Percentiles rank a stretch among this genome's conserved stretches.
These are phyloP conservation scores for Flexamia atlantica DNA, from an alignment of 2,888 invertebrate genomes.

Conservation along the genomic window DNA sequence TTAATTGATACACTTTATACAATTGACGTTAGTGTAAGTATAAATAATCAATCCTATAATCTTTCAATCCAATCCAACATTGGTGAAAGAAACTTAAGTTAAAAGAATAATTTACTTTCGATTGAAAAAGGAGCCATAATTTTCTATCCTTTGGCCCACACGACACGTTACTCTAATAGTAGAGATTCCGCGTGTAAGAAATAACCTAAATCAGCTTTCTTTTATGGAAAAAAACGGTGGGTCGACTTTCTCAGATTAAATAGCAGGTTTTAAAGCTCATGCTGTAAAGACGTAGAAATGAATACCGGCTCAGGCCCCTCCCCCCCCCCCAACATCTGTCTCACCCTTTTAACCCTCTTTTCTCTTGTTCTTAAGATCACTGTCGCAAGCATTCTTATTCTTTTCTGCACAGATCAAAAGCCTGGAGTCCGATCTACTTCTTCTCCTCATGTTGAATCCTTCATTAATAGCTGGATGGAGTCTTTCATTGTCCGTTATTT, in stretches of 20 bases:
- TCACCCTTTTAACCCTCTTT: neutral
- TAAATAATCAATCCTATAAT: too few species aligned
- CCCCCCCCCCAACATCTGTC: neutral
- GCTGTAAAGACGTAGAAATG: conserved; percentile 2
- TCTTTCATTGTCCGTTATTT: too few species aligned
- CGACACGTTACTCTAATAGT: neutral
- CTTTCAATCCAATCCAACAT: too few species aligned
- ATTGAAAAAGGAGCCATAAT: too few species aligned
- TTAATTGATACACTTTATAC: too few species aligned
- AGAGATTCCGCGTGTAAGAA: neutral
- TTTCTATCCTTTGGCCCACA: neutral
- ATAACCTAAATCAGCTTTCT: neutral
- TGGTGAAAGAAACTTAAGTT: too few species aligned
- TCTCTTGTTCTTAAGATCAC: conserved; percentile 18
- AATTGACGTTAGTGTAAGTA: too few species aligned
- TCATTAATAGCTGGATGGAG: too few species aligned
- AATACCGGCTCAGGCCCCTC: neutral
- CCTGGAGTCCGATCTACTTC: neutral
- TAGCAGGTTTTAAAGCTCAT: neutral
- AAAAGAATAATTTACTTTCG: too few species aligned
- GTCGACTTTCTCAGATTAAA: neutral
- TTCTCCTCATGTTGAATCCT: neutral
- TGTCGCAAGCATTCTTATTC: conserved; percentile 21
- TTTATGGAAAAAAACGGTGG: neutral
- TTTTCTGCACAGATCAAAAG: conserved; percentile 10